Evolutionary conservation across 2,888 invertebrate species (phyloP), one percentile per base, ranked within the genome.

Genomic region (Clostera curtula): DNA sequence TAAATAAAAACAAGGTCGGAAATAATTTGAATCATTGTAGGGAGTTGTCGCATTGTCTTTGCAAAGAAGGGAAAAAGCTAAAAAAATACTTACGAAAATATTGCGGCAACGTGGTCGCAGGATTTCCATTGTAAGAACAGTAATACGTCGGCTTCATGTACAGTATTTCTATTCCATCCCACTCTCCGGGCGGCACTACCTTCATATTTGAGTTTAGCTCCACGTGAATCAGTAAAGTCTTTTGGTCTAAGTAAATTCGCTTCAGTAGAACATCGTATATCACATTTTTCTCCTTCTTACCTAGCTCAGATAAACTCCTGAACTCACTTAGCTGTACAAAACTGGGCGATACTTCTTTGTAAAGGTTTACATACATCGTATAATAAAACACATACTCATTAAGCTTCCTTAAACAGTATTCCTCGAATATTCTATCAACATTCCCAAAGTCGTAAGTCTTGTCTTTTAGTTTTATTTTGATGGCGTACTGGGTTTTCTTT

Each of bases 341-440:
- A n/a, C n/a, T n/a, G n/a, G n/a, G n/a, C n/a, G n/a, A n/a, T n/a
- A n/a, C n/a, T n/a, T n/a, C n/a, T n/a, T n/a, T n/a, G n/a, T 56
- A 49, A 1, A 50, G 34, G n/a, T 55, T 52, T 0, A 49, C 41
- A 31, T 73, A 79, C 19, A 61, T 67, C 0, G 66, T 73, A 19
- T 56, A 56, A 28, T 63, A 67, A 16, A 47, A 75, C 12, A 79
- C 64, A 21, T 70, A 80, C 22, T 73, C 68, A 36, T 58, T 62
- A 3, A 83, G 28, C 25, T 63, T 69, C 17, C 49, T 56, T 27
- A 62, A 53, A 73, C 72, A 75, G 1, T 26, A 25, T 8, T 47
- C 53, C 7, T 44, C 34, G 8, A 45, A 31, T 5, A 39, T 18
- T 3, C 43, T 40, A 2, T 52, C 41, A 2, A 55, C 18, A 4